phyloP scores from a whole-genome alignment of 2,888 invertebrate species.

The Ennomos erosarius region DNA sequence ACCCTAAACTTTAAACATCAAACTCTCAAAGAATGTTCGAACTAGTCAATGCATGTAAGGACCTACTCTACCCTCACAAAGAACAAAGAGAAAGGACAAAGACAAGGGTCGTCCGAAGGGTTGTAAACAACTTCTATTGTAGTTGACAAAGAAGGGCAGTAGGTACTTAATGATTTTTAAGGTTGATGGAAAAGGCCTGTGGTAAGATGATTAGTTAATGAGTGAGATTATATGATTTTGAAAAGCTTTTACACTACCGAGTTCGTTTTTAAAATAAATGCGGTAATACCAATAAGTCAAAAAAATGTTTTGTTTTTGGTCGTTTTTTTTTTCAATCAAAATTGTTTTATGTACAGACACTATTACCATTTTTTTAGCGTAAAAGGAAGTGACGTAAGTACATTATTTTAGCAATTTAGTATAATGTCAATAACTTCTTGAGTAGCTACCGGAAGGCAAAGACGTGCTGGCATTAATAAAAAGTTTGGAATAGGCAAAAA shows the following conservation, averaged over 20 bases:
- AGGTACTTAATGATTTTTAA: constrained; percentile 27
- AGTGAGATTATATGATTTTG: constrained; percentile 3
- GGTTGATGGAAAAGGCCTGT: not conserved
- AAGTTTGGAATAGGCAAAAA: constrained; percentile 17
- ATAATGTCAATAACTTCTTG: constrained; percentile 32
- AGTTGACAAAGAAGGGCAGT: constrained; percentile 15
- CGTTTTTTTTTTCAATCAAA: too few relatives aligned
- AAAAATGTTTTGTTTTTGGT: too few relatives aligned
- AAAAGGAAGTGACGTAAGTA: constrained; percentile 28
- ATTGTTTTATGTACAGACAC: too few relatives aligned
- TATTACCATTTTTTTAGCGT: constrained; percentile 11
- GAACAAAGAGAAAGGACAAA: constrained; percentile 33
- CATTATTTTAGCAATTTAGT: constrained; percentile 31
- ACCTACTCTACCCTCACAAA: constrained; percentile 19
- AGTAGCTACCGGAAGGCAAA: constrained; percentile 35
- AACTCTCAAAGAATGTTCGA: constrained; percentile 23
- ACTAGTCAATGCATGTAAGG: constrained; percentile 28
- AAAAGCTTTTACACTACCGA: too few relatives aligned
- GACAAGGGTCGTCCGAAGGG: constrained; percentile 29
- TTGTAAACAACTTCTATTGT: constrained; percentile 27
- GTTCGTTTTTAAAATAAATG: too few relatives aligned
- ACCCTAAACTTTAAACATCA: constrained; percentile 23
- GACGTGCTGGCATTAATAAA: constrained; percentile 32
- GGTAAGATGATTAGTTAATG: constrained; percentile 12
- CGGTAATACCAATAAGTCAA: too few relatives aligned